Evolutionary conservation across 2,797 vertebrate genomes (phyloP).

Genomic region (Atherinosoma microstoma): DNA sequence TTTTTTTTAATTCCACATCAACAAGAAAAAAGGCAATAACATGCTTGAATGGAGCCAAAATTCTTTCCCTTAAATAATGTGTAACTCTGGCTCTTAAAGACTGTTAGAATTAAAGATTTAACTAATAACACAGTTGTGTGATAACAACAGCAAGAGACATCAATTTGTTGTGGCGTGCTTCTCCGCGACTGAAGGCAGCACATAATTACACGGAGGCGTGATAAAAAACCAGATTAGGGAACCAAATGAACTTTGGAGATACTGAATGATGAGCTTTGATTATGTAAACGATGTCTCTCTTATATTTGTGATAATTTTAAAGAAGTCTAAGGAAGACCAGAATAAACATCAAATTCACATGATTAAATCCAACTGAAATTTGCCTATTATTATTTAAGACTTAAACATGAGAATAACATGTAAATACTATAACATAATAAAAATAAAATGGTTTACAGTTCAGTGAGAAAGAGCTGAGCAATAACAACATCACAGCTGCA

Average conservation of each 20-base stretch:
- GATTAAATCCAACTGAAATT: constrained; percentile 12
- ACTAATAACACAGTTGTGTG: constrained; percentile 51
- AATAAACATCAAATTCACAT: constrained; percentile 20
- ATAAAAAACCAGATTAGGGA: constrained; percentile 66
- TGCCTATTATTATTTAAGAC: too few relatives aligned
- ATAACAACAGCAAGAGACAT: constrained; percentile 47
- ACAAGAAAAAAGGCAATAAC: constrained; percentile 47
- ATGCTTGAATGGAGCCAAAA: constrained; percentile 54
- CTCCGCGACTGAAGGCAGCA: constrained; percentile 30
- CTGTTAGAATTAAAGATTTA: constrained; percentile 54
- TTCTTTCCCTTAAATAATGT: constrained; percentile 21
- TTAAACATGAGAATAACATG: too few relatives aligned
- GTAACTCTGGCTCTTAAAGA: constrained; percentile 24
- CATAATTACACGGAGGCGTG: constrained; percentile 56
- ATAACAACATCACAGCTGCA: constrained; percentile 43
- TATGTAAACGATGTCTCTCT: constrained; percentile 29
- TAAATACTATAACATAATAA: neutral
- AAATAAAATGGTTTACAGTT: constrained; percentile 3
- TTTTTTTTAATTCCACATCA: neutral
- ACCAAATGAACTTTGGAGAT: constrained; percentile 54
- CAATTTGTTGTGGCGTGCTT: constrained; percentile 33
- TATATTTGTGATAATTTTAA: constrained; percentile 8
- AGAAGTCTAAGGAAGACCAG: constrained; percentile 8
- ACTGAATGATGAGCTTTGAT: constrained; percentile 25
- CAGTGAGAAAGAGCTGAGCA: constrained; percentile 30